Percentiles rank a stretch among this genome's conserved stretches.
These are phyloP conservation scores for Bombus breviceps DNA, from an alignment of 1,140 invertebrate species.

Conservation along the genomic window DNA sequence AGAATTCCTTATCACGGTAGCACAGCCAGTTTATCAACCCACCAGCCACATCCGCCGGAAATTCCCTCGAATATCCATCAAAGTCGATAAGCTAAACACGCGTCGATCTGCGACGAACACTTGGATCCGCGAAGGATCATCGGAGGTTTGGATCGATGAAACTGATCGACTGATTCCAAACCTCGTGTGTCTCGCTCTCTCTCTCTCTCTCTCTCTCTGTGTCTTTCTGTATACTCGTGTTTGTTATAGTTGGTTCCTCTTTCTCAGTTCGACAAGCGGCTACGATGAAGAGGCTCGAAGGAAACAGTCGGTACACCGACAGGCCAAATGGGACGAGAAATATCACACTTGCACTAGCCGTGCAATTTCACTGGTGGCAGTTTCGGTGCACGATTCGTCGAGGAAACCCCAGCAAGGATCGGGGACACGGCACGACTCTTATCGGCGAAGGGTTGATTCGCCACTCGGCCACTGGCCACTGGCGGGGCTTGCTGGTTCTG, in stretches of 20 bases:
- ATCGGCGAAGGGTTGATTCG: constrained; percentile 45
- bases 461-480: constrained; percentile 66
- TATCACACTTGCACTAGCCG: neutral
- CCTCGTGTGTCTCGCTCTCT: too few species aligned
- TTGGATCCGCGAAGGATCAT: constrained; percentile 26
- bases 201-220: too few species aligned
- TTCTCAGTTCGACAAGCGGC: too few species aligned
- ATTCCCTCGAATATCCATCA: constrained; percentile 49
- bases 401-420: constrained; percentile 43
- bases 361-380: neutral
- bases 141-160: neutral
- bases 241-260: too few species aligned
- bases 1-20: constrained; percentile 19
- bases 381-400: constrained; percentile 11
- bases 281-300: too few species aligned
- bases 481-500: constrained; percentile 67
- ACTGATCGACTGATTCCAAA: neutral
- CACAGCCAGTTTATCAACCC: constrained; percentile 38
- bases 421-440: constrained; percentile 43
- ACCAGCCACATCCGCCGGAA: constrained; percentile 37
- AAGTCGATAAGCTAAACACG: neutral
- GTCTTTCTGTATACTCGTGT: too few species aligned
- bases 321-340: too few species aligned
- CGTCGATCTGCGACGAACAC: constrained; percentile 11
- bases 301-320: too few species aligned